Evolutionary conservation across 2,888 invertebrate genomes (phyloP).

Genomic region (Margaritifera margaritifera): DNA sequence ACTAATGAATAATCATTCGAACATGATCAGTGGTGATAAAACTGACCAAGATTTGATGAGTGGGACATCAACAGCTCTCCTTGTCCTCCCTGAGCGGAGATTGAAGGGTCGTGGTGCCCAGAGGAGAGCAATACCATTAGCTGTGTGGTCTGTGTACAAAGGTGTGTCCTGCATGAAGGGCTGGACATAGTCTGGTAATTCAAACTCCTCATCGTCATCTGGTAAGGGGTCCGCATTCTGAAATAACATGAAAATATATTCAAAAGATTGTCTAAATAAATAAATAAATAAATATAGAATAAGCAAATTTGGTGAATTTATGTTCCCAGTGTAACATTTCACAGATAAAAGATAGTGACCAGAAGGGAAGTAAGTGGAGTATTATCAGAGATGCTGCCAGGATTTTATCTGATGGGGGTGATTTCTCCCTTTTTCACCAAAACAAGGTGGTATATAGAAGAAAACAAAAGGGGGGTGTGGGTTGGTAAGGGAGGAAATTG

Average conservation of each 20-base stretch:
- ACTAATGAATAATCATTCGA: background rate
- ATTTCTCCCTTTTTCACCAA: too few relatives aligned
- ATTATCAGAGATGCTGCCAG: too few relatives aligned
- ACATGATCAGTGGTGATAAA: background rate
- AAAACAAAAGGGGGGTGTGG: too few relatives aligned
- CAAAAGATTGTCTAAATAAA: constrained; percentile 2
- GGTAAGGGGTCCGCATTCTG: constrained; percentile 87
- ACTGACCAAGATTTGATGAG: constrained; percentile 97
- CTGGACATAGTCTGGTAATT: constrained; percentile 90
- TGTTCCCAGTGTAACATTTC: background rate
- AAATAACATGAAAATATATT: constrained; percentile 26
- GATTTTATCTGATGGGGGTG: too few relatives aligned
- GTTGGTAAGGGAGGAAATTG: too few relatives aligned
- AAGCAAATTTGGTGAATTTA: constrained; percentile 3
- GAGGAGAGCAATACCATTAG: constrained; percentile 95
- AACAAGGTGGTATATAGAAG: too few relatives aligned
- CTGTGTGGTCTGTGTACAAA: constrained; percentile 98
- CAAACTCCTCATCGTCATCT: constrained; percentile 88
- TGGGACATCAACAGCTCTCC: constrained; percentile 97
- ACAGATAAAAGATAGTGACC: too few relatives aligned
- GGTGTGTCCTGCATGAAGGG: constrained; percentile 96
- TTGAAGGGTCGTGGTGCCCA: constrained; percentile 99
- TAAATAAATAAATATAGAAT: background rate
- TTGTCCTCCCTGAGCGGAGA: constrained; percentile 92
- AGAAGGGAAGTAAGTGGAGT: too few relatives aligned